phyloP scores from a whole-genome alignment of 2,888 invertebrate genomes.

The Agrotis segetum region DNA sequence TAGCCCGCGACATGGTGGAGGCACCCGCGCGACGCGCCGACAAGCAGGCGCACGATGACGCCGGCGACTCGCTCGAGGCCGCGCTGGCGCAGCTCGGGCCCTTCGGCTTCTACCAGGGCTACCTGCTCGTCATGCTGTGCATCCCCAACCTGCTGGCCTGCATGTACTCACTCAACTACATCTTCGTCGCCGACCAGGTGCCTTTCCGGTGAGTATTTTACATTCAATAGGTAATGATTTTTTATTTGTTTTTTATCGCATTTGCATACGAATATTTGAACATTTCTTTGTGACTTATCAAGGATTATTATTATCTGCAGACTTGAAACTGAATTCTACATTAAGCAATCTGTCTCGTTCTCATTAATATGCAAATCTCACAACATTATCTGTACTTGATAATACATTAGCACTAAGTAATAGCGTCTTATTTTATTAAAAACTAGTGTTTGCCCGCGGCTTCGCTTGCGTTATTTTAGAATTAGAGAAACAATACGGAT shows the following conservation, averaged over 20 bases:
- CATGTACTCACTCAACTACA: conserved; percentile 89
- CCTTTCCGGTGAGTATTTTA: conserved; percentile 87
- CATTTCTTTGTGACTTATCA: conserved; percentile 10
- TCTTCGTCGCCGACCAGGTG: conserved; percentile 90
- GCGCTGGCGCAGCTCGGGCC: conserved; percentile 83
- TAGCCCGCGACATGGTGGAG: conserved; percentile 32
- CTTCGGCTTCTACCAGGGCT: conserved; percentile 85
- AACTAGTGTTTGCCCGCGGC: too few species aligned
- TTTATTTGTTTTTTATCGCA: conserved; percentile 8
- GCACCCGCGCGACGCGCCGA: conserved; percentile 8
- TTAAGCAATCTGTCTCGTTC: background rate
- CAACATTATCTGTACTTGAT: background rate
- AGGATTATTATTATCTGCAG: conserved; percentile 30
- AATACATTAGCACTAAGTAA: background rate
- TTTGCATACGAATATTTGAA: conserved; percentile 2
- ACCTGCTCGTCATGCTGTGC: conserved; percentile 79
- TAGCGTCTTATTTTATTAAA: background rate
- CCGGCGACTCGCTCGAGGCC: conserved; percentile 76
- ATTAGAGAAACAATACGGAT: too few species aligned
- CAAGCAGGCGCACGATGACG: conserved; percentile 23
- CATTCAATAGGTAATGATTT: conserved; percentile 7
- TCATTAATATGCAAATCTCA: conserved; percentile 20
- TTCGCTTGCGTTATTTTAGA: too few species aligned
- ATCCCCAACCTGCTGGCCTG: conserved; percentile 89
- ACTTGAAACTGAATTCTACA: background rate